Evolutionary conservation across 1,140 invertebrate species (phyloP), one percentile per base, ranked within the genome.

Genomic region (Drosophila kikkawai): DNA sequence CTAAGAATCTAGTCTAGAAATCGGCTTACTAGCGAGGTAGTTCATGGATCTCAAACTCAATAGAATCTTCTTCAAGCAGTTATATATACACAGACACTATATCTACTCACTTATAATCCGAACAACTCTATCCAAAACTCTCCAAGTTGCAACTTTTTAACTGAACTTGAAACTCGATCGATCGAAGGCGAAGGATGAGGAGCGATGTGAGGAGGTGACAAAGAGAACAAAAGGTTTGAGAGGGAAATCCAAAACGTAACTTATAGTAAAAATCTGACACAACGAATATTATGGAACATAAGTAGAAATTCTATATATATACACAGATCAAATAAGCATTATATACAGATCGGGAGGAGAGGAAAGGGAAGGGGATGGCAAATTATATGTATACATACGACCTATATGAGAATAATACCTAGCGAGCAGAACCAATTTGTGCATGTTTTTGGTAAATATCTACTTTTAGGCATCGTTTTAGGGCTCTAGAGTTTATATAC

Each of bases 201-300:
- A 36, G 32, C 51, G 32, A 53, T 36, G 17, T 37, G 51, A 26
- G 41, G 19, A 15, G 50, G 29, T 51, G 26, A 51, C 73, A 66
- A 63, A 45, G 61, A 69, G 80, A 85, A 86, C 70, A 71, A 90
- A 90, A 84, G 85, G 85, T 88, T 88, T 85, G 77, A 90, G 83
- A 78, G 75, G 65, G 65, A 85, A 90, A 85, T 90, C 76, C 84
- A 91, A 92, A 91, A 91, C 74, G 81, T 86, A 90, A 90, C 84
- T 92, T 88, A 92, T 91, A 92, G 91, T 92, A 92, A 92, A 91
- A 92, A 92, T 91, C 91, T 84, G 88, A 92, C 91, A 92, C 91
- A 92, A 92, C 91, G 91, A 92, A 92, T 92, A 92, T 92, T 92
- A 92, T 92, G 91, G 91, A 92, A 92, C 91, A 92, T 92, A 92